These are phyloP conservation scores for Sabellastarte sp. DNA, from an alignment of 2,888 invertebrate genomes.

Conservation along the genomic window DNA sequence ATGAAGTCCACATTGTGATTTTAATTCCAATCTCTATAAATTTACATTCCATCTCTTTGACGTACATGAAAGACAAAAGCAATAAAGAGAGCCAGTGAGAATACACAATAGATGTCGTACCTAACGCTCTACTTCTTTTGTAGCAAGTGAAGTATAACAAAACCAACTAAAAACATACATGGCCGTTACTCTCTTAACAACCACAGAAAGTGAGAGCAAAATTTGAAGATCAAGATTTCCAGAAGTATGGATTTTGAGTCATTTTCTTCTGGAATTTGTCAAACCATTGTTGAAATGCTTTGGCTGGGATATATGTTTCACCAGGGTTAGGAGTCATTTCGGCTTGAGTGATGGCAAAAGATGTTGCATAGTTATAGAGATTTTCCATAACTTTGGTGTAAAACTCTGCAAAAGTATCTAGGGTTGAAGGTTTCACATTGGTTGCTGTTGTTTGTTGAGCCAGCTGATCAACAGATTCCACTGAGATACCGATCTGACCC, in stretches of 20 bases:
- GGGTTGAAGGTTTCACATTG: constrained; percentile 38
- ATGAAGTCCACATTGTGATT: too few species aligned
- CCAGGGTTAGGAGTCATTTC: constrained; percentile 78
- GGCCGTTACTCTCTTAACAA: too few species aligned
- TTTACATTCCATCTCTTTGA: too few species aligned
- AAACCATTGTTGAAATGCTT: constrained; percentile 89
- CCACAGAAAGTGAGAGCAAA: too few species aligned
- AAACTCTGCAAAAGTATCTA: constrained; percentile 63
- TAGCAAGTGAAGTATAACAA: too few species aligned
- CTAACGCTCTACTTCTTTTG: too few species aligned
- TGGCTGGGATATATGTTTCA: constrained; percentile 83
- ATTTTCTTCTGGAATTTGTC: constrained; percentile 86
- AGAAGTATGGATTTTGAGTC: constrained; percentile 89
- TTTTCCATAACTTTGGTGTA: constrained; percentile 88
- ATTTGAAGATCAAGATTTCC: constrained; percentile 64
- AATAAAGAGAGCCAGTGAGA: too few species aligned
- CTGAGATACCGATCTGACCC: constrained; percentile 93
- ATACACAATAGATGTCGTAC: too few species aligned
- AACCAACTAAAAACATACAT: too few species aligned
- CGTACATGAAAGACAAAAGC: too few species aligned
- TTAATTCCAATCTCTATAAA: too few species aligned
- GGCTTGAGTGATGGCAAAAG: constrained; percentile 78
- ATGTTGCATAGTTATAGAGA: constrained; percentile 87
- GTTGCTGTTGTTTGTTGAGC: constrained; percentile 62
- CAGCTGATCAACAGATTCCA: constrained; percentile 70